Evolutionary conservation across 2,888 invertebrate genomes (phyloP).

Genomic region (Odontocerum albicorne): DNA sequence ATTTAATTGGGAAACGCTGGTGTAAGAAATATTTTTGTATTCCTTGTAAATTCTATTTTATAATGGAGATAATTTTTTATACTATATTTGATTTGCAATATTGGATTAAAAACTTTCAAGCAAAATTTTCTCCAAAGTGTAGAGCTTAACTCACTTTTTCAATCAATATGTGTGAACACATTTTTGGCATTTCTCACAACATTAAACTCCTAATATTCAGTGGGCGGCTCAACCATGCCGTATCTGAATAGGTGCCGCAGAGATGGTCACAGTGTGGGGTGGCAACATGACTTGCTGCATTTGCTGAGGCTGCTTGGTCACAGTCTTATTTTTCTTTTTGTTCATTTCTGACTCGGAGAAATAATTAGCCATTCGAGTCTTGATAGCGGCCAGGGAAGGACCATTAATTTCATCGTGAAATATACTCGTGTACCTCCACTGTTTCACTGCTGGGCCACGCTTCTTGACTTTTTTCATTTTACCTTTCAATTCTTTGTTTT

Average conservation of each 20-base stretch:
- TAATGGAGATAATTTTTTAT: no score
- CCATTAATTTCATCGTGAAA: slow-evolving; percentile 61
- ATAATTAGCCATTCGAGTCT: slow-evolving; percentile 56
- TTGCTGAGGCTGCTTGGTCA: slow-evolving; percentile 3
- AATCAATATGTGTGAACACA: no score
- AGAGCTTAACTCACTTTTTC: no score
- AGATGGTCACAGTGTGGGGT: neutral
- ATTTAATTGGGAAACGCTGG: no score
- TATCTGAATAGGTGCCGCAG: slow-evolving; percentile 4
- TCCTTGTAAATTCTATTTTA: no score
- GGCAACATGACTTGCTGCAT: slow-evolving; percentile 8
- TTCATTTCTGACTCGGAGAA: slow-evolving; percentile 53
- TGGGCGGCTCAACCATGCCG: neutral
- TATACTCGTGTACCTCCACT: slow-evolving; percentile 60
- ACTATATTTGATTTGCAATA: no score
- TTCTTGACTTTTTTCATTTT: slow-evolving; percentile 47
- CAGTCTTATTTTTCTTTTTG: slow-evolving; percentile 52
- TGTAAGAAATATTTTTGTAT: no score
- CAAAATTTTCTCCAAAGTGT: no score
- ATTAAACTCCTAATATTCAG: no score
- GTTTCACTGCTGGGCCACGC: slow-evolving; percentile 55
- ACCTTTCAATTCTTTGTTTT: slow-evolving; percentile 40
- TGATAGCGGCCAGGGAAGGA: slow-evolving; percentile 55
- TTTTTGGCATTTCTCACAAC: no score
- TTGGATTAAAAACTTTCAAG: no score